These are phyloP conservation scores for Spea hammondii DNA, from an alignment of 2,797 vertebrate species.

Conservation along the genomic window DNA sequence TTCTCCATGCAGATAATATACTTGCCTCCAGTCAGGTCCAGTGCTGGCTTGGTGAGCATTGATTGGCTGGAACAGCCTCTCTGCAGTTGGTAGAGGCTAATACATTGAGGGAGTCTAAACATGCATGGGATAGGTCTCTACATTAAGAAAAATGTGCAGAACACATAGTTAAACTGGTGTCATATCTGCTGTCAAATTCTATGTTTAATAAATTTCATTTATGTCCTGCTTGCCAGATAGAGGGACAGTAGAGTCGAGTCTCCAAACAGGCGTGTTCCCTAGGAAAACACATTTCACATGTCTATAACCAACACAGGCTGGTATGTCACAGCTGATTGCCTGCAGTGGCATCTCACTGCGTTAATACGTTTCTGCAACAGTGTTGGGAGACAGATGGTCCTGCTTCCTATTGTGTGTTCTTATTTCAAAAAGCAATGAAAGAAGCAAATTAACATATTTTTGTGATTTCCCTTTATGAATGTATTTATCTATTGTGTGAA, in stretches of 20 bases:
- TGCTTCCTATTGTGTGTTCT: constrained; percentile 2
- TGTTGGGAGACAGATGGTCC: neutral
- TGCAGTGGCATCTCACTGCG: neutral
- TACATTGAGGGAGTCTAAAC: too few species aligned
- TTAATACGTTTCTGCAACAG: neutral
- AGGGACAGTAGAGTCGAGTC: neutral
- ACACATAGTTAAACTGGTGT: too few species aligned
- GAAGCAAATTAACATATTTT: constrained; percentile 8
- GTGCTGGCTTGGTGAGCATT: too few species aligned
- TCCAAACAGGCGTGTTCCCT: neutral
- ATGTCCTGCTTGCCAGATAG: neutral
- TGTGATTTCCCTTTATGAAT: neutral
- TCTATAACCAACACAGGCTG: neutral
- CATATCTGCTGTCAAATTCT: too few species aligned
- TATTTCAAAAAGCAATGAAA: neutral
- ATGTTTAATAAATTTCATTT: neutral
- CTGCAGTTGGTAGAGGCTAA: too few species aligned
- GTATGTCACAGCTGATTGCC: neutral
- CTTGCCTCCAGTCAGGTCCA: too few species aligned
- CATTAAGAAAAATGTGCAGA: too few species aligned
- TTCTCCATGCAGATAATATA: too few species aligned
- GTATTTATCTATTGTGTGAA: neutral
- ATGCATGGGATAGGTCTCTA: too few species aligned
- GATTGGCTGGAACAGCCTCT: too few species aligned
- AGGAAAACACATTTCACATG: neutral